These are phyloP conservation scores for cattle (Bos taurus) DNA, from an alignment of 2,113 vertebrate genomes.

Conservation along the genomic window DNA sequence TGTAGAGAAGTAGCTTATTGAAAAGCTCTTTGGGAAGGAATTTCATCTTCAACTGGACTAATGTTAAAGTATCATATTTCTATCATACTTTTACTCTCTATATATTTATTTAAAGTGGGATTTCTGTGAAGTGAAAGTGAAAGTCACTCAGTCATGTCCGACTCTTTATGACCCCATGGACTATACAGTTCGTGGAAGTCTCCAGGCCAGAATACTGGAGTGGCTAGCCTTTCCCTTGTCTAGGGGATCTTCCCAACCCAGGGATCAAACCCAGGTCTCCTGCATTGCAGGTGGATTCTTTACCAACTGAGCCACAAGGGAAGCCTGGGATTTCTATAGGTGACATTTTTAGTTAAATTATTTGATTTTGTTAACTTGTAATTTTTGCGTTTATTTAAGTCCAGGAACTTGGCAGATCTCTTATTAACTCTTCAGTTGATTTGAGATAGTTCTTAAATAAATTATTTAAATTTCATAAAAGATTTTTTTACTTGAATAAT, in stretches of 20 bases:
- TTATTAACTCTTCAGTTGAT: not conserved
- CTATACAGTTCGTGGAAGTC: not conserved
- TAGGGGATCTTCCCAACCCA: not conserved
- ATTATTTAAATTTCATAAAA: not conserved
- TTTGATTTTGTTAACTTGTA: not conserved
- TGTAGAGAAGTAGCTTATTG: not conserved
- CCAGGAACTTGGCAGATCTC: not conserved
- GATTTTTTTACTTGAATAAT: not conserved
- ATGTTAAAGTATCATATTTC: not conserved
- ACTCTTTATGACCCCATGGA: not conserved
- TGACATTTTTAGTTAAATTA: not conserved
- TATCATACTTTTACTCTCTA: not conserved
- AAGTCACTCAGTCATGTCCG: not conserved
- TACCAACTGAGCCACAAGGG: not conserved
- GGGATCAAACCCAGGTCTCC: not conserved
- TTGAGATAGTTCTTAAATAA: not conserved
- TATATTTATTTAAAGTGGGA: not conserved
- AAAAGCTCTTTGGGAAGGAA: not conserved
- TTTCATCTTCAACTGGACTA: not conserved
- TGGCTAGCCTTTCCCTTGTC: not conserved
- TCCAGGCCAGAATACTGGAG: not conserved
- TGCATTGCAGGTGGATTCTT: not conserved
- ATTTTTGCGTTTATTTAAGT: not conserved
- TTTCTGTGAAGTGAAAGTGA: not conserved
- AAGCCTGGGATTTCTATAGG: not conserved